These are phyloP conservation scores for Propithecus coquereli DNA, from an alignment of 2,113 vertebrate species.

Conservation along the genomic window DNA sequence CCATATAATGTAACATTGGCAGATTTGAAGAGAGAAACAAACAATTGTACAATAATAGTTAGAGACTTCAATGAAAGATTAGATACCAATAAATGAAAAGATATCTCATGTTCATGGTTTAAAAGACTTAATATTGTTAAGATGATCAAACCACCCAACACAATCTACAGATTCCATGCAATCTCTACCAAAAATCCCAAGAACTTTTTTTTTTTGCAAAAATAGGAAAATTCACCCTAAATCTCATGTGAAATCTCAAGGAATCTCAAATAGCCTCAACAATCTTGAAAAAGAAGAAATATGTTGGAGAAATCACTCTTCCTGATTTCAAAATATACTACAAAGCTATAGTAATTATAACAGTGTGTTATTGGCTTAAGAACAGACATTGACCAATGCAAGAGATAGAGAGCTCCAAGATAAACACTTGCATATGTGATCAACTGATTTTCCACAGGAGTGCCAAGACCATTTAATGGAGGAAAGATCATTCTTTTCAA, in stretches of 20 bases:
- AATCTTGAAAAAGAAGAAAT: background rate
- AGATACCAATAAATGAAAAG: background rate
- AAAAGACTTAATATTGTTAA: background rate
- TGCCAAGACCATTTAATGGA: background rate
- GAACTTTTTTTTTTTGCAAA: background rate
- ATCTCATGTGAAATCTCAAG: background rate
- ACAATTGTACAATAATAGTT: background rate
- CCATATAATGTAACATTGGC: background rate
- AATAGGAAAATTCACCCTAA: background rate
- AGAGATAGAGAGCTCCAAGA: background rate
- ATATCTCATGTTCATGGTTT: background rate
- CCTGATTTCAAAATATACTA: background rate
- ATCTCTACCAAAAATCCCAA: background rate
- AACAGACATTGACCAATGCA: background rate
- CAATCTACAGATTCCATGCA: background rate
- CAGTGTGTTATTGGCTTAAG: background rate
- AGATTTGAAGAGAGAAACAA: background rate
- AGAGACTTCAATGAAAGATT: background rate
- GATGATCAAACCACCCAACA: background rate
- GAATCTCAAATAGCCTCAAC: background rate
- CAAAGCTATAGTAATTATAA: background rate
- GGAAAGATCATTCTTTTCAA: background rate
- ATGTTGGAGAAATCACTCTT: background rate
- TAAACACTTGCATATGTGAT: background rate
- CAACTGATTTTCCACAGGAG: background rate